Conservation (phyloP, 2,888 invertebrate species). For the Luperina nickerlii region DNA sequence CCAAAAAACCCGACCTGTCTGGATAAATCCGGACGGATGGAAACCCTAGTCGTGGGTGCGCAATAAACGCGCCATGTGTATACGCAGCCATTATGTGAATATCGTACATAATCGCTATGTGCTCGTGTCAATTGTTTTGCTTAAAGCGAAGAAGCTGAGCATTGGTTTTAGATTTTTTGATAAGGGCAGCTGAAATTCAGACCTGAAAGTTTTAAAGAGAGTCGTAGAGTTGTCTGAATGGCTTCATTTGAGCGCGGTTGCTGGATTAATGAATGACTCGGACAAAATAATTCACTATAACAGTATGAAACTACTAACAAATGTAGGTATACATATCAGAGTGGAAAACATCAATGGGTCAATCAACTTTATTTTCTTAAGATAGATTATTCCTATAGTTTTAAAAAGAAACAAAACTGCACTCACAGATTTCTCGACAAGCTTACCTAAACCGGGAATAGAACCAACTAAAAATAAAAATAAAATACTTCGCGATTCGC, state of each 20-base stretch:
- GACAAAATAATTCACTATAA: background rate
- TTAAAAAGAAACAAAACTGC: background rate
- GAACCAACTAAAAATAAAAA: too few relatives aligned
- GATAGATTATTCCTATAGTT: background rate
- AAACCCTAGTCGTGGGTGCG: conserved; percentile 52
- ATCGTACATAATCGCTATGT: conserved; percentile 71
- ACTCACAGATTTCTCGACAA: too few relatives aligned
- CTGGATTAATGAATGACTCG: background rate
- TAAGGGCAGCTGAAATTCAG: background rate
- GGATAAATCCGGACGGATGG: background rate
- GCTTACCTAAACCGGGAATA: too few relatives aligned
- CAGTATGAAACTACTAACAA: background rate
- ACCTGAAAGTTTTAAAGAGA: background rate
- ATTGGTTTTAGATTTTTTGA: background rate
- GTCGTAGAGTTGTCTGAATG: background rate
- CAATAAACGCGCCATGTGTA: conserved; percentile 74
- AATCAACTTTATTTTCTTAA: background rate
- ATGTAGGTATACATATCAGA: too few relatives aligned
- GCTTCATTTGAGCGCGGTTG: background rate
- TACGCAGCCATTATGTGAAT: conserved; percentile 71
- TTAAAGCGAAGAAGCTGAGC: conserved; percentile 65
- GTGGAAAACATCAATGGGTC: background rate
- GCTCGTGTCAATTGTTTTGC: conserved; percentile 74
- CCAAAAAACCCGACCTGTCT: background rate
- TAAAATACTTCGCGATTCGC: too few relatives aligned